Conservation (phyloP, 2,888 invertebrate species). For the Cerastis rubricosa region DNA sequence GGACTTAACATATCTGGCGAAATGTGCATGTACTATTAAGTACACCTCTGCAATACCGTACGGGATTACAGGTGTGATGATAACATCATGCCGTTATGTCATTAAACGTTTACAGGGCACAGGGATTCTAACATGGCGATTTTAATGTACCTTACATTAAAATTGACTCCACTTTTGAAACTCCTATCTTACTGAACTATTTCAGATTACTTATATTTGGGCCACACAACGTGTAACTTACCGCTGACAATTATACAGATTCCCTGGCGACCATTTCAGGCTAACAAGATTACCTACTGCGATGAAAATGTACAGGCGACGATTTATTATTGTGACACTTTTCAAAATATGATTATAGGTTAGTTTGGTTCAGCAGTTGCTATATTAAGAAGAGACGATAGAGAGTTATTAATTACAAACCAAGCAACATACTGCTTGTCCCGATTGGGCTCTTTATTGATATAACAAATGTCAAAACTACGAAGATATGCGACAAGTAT, state of each 20-base stretch:
- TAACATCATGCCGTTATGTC: no score
- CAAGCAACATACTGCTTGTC: no score
- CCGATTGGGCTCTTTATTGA: background rate
- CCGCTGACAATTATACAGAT: conserved; percentile 35
- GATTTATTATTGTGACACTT: background rate
- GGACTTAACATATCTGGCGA: no score
- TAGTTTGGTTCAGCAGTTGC: background rate
- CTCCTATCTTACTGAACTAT: background rate
- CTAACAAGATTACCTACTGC: conserved; percentile 37
- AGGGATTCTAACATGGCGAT: no score
- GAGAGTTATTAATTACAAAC: background rate
- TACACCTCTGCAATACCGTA: no score
- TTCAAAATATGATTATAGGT: background rate
- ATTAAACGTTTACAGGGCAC: no score
- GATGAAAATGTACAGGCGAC: conserved; percentile 25
- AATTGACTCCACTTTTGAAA: conserved; percentile 2
- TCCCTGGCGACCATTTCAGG: conserved; percentile 23
- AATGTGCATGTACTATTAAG: no score
- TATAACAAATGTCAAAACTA: background rate
- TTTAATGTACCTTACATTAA: background rate
- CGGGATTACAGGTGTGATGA: no score
- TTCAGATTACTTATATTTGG: background rate
- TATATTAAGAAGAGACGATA: background rate
- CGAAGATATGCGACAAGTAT: background rate
- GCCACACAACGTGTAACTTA: conserved; percentile 19